Percentiles rank a stretch among this genome's conserved stretches.
Conservation (phyloP, 2,797 vertebrate genomes). For the Chrosomus eos region DNA sequence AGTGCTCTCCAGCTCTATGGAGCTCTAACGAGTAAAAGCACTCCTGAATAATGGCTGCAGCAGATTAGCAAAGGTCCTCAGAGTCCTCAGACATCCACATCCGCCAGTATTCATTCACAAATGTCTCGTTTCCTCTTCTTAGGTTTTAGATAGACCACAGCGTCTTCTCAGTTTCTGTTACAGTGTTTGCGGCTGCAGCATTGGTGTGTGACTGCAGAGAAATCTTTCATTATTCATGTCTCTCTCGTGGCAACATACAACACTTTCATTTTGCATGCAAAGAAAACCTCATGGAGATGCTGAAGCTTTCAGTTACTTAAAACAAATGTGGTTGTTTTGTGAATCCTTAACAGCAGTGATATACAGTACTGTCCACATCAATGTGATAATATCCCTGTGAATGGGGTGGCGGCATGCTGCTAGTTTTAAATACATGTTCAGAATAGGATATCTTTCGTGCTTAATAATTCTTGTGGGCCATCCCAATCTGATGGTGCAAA, state of each 20-base stretch:
- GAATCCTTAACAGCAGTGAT: constrained; percentile 5
- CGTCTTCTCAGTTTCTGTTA: constrained; percentile 52
- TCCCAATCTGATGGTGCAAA: not conserved
- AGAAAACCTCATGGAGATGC: constrained; percentile 11
- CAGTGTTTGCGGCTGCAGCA: constrained; percentile 31
- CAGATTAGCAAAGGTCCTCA: constrained; percentile 55
- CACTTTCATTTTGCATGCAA: not conserved
- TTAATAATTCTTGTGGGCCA: not conserved
- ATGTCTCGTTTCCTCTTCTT: constrained; percentile 61
- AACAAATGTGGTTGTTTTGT: not conserved
- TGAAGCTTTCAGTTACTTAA: not conserved
- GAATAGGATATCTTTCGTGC: not conserved
- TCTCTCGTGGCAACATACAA: constrained; percentile 2
- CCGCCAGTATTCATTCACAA: constrained; percentile 58
- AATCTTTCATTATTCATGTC: constrained; percentile 23
- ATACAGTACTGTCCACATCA: not conserved
- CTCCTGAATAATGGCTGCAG: constrained; percentile 54
- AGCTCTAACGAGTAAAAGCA: constrained; percentile 13
- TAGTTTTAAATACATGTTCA: not conserved
- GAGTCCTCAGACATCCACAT: constrained; percentile 60
- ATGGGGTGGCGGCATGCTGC: not conserved
- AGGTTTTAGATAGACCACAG: constrained; percentile 47
- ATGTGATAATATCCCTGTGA: not conserved
- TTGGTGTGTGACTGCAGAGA: constrained; percentile 7
- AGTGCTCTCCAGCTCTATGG: constrained; percentile 27